These are phyloP conservation scores for Papilio machaon DNA, from an alignment of 1,140 invertebrate species.

Conservation along the genomic window DNA sequence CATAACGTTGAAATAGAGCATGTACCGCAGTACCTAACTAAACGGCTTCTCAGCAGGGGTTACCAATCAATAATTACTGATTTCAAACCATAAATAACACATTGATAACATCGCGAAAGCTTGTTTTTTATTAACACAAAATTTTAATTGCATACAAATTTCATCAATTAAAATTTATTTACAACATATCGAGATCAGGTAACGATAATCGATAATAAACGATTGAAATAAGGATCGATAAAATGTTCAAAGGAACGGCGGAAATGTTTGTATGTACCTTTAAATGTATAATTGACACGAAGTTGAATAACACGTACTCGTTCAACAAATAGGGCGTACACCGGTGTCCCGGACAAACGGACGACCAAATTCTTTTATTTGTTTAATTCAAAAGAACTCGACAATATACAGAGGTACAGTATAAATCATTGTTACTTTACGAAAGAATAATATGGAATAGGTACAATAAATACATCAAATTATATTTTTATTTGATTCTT, in stretches of 20 bases:
- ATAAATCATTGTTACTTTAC: conserved; percentile 42
- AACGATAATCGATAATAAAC: conserved; percentile 26
- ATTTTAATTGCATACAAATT: conserved; percentile 18
- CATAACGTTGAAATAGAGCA: background rate
- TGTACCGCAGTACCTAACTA: background rate
- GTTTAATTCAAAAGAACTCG: conserved; percentile 43
- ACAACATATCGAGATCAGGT: conserved; percentile 2
- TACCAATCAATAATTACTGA: background rate
- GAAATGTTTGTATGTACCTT: conserved; percentile 24
- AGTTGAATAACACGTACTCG: conserved; percentile 40
- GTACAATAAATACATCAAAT: background rate
- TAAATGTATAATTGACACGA: conserved; percentile 37
- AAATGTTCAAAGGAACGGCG: conserved; percentile 14
- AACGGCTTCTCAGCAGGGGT: background rate
- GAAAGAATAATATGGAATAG: conserved; percentile 38
- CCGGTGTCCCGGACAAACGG: conserved; percentile 27
- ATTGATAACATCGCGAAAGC: background rate
- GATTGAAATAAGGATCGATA: conserved; percentile 20
- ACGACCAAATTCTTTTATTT: conserved; percentile 42
- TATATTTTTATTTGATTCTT: background rate
- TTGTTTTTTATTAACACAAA: conserved; percentile 9
- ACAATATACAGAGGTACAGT: conserved; percentile 40
- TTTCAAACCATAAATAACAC: background rate
- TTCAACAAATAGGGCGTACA: conserved; percentile 37
- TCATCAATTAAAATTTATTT: conserved; percentile 21